These are phyloP conservation scores for Channa argus DNA, from an alignment of 2,113 vertebrate species.

Conservation along the genomic window DNA sequence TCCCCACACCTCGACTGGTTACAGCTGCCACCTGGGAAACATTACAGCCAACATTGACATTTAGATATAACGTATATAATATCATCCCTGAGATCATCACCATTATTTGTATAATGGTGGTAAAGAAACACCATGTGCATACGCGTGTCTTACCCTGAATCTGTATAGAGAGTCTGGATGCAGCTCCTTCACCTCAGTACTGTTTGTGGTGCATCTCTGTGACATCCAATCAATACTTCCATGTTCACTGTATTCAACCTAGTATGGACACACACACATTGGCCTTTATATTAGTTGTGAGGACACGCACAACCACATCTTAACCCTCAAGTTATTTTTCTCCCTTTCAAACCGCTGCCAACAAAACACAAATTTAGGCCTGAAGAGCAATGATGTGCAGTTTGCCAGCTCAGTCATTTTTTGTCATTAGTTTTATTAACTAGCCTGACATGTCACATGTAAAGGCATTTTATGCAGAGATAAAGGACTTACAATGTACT, in stretches of 20 bases:
- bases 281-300: no score
- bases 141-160: slow-evolving; percentile 86
- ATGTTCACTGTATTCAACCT: slow-evolving; percentile 91
- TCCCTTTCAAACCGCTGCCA: neutral
- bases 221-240: slow-evolving; percentile 89
- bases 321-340: no score
- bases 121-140: no score
- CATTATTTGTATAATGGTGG: no score
- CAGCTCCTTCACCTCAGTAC: slow-evolving; percentile 85
- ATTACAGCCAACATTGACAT: neutral
- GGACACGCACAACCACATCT: no score
- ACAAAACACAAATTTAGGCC: no score
- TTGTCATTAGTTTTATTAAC: no score
- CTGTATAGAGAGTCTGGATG: slow-evolving; percentile 84
- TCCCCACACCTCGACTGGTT: slow-evolving; percentile 93
- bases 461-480: neutral
- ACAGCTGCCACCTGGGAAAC: slow-evolving; percentile 91
- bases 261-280: slow-evolving; percentile 9
- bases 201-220: slow-evolving; percentile 80
- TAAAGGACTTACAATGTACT: slow-evolving; percentile 90
- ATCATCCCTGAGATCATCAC: no score
- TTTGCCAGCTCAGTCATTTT: no score
- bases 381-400: no score
- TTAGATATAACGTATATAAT: neutral
- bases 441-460: no score